Evolutionary conservation across 2,113 vertebrate genomes (phyloP).

Genomic region (Chamaetylas fuelleborni): DNA sequence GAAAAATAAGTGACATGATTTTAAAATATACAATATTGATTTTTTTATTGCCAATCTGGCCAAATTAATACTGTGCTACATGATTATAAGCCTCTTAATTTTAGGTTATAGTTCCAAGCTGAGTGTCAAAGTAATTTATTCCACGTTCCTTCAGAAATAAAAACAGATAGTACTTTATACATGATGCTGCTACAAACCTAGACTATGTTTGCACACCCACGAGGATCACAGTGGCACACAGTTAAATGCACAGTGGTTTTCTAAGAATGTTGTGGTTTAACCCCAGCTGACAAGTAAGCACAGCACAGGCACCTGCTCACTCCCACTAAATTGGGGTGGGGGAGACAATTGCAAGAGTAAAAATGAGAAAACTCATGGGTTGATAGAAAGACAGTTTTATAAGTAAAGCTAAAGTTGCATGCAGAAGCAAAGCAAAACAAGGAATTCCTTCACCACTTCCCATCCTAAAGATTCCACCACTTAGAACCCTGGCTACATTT

Average conservation of each 20-base stretch:
- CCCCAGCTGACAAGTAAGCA: neutral
- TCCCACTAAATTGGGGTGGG: rapidly evolving
- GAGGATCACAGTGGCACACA: neutral
- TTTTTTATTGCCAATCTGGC: neutral
- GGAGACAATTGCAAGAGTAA: neutral
- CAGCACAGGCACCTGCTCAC: neutral
- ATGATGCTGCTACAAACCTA: neutral
- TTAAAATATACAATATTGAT: neutral
- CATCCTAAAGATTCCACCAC: too few species aligned
- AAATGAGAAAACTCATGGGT: neutral
- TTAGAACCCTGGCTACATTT: too few species aligned
- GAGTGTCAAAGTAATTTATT: neutral
- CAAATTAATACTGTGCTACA: neutral
- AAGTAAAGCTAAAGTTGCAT: neutral
- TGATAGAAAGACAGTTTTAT: neutral
- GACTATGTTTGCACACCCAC: neutral
- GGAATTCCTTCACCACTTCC: neutral
- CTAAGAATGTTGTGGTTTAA: neutral
- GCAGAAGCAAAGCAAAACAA: neutral
- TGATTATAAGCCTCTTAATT: neutral
- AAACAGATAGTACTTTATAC: neutral
- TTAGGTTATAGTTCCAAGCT: neutral
- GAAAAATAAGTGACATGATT: neutral
- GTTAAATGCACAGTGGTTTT: neutral
- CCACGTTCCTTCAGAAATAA: neutral